Base-by-base conservation (phyloP, 2,888 invertebrate species). In the Tenthredo livida region DNA sequence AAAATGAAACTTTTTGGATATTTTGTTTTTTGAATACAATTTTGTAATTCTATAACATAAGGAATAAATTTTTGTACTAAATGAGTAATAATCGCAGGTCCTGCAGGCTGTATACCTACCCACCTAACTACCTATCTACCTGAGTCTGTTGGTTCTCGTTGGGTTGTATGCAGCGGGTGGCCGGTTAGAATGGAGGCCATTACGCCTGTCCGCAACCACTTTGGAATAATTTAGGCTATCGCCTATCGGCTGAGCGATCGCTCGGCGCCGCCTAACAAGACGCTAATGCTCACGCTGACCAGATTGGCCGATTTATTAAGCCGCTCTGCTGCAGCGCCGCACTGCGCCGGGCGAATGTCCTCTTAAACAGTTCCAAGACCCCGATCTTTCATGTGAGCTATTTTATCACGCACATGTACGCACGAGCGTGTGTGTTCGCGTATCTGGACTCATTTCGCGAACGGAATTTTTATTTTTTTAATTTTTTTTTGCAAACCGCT, bases 271-370 rank as follows among this genome's bases (percentile, higher is more conserved):
- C 82, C 82, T 85, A 85, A 85, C 85, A 82, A 85, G 85, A 85
- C 85, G 77, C 85, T 85, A 85, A 85, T 85, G 85, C 85, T 82
- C 82, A 21, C 85, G 9, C 80, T 65, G 85, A 61, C 70, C 50
- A 78, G 78, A 85, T 85, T 85, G 80, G 82, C 85, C 85, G 85
- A 85, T 85, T 85, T 85, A 85, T 85, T 85, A 85, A 85, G 58
- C 72, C 72, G 47, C 77, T 50, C 33, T 40, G 50, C 77, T 50
- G 29, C n/a, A n/a, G n/a, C 50, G 29, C 77, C 25, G 21, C 50
- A 33, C 33, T 29, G 6, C 17, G 50, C 54, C 37, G 33, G 77
- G 77, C 77, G 77, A 77, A 77, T 77, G 77, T 77, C 54, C 77
- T 77, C 50, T 77, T 54, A 50, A 77, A 50, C 77, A 77, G 33